Evolutionary conservation across 2,113 vertebrate species (phyloP).

Genomic region (Vidua macroura): DNA sequence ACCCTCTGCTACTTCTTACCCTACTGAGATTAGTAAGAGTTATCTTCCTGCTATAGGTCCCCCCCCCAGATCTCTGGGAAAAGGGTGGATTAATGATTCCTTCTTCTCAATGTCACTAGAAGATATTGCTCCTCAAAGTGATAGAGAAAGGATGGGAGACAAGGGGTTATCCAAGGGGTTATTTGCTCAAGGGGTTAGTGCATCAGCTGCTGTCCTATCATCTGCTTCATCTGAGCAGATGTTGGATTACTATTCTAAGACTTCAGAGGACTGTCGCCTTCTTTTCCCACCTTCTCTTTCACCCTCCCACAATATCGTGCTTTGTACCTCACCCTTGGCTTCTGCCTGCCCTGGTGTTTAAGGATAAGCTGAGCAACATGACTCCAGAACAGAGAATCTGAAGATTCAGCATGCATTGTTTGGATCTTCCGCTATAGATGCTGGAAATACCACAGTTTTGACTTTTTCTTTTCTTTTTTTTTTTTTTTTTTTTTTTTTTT

Average conservation of each 20-base stretch:
- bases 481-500: background rate
- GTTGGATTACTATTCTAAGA: background rate
- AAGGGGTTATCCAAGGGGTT: background rate
- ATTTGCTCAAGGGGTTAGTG: background rate
- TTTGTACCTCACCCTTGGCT: background rate
- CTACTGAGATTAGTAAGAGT: background rate
- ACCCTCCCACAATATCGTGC: background rate
- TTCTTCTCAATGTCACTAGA: background rate
- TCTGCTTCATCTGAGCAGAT: background rate
- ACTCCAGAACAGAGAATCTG: background rate
- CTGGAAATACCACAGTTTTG: background rate
- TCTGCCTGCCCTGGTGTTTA: background rate
- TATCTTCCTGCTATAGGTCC: background rate
- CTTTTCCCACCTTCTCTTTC: background rate
- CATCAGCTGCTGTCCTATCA: background rate
- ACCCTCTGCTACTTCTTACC: background rate
- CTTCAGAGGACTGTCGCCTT: background rate
- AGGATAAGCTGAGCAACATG: background rate
- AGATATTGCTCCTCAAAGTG: background rate
- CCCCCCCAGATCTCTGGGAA: background rate
- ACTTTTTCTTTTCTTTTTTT: background rate
- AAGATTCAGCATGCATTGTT: background rate
- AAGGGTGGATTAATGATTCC: background rate
- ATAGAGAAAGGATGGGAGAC: background rate
- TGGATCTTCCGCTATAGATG: background rate